Evolutionary conservation across 2,888 invertebrate species (phyloP), one percentile per base, ranked within the genome.

Genomic region (Callimorpha dominula): DNA sequence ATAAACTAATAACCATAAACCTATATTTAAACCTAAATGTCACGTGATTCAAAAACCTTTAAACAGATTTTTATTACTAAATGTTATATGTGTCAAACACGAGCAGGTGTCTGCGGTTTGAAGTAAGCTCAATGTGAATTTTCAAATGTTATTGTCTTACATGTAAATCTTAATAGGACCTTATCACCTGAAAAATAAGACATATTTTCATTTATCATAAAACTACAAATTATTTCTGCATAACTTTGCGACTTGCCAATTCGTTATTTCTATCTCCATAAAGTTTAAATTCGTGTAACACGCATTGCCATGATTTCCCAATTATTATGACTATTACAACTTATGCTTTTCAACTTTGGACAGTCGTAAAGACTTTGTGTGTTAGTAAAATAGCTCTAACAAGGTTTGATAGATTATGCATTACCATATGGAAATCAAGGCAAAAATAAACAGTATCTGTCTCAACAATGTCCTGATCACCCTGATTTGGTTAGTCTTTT

Each of bases 61-160:
- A 12, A 57, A 8, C 49, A 49, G 15, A 20, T 49, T 8, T 65
- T 50, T 31, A 17, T 50, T 20, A 65, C 65, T 65, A 65, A 65
- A 60, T 60, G 14, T 60, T 31, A n/a, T 57, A 54, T 57, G 15
- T 46, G 65, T 50, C 31, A 31, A 17, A 65, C 49, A 49, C 15
- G 85, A 88, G 85, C 92, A 90, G 91, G 88, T 91, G 92, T 87
- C 89, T 90, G 90, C 81, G 92, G 91, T 89, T 86, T 88, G 89
- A 78, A 91, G 92, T 87, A 85, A 84, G 74, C 87, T 83, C 82
- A 71, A 76, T 78, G 78, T 71, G 78, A 83, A 80, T 85, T 78
- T 84, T 80, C 86, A 78, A 78, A 79, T 9, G 31, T 31, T 65
- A 65, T 31, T 17, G 49, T 49, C 9, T 4, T 31, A 9, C 31